Evolutionary conservation across 2,888 invertebrate genomes (phyloP).

Genomic region (Polydrusus tereticollis): DNA sequence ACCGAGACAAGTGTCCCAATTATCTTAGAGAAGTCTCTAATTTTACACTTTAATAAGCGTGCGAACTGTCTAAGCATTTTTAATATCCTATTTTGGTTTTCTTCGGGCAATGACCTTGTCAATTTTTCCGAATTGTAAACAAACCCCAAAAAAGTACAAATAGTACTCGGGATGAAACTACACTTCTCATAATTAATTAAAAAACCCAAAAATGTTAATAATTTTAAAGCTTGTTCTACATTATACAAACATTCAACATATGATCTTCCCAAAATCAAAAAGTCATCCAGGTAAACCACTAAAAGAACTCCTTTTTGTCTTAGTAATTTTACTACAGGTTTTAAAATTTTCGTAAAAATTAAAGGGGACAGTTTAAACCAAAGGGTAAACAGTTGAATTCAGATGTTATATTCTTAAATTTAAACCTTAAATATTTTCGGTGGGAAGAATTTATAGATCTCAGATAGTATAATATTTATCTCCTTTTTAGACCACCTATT

Average conservation of each 20-base stretch:
- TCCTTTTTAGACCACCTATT: conserved; percentile 22
- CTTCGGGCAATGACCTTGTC: conserved; percentile 26
- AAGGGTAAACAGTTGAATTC: conserved; percentile 39
- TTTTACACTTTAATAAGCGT: not conserved
- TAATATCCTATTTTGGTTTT: conserved; percentile 25
- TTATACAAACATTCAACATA: conserved; percentile 39
- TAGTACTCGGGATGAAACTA: conserved; percentile 32
- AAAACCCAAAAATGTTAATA: conserved; percentile 42
- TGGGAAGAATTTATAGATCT: not conserved
- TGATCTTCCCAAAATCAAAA: conserved; percentile 44
- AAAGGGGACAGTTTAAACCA: conserved; percentile 51
- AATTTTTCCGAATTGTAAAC: conserved; percentile 33
- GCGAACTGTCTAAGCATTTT: not conserved
- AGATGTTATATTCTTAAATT: conserved; percentile 49
- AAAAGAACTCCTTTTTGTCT: conserved; percentile 48
- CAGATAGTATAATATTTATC: not conserved
- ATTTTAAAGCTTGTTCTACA: conserved; percentile 14
- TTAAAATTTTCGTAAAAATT: conserved; percentile 55
- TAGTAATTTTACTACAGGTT: conserved; percentile 49
- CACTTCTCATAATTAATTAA: conserved; percentile 47
- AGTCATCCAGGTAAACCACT: conserved; percentile 53
- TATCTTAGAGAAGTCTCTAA: conserved; percentile 39
- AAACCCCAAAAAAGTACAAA: conserved; percentile 49
- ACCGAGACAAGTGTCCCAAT: conserved; percentile 26
- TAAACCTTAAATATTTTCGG: conserved; percentile 53